Evolutionary conservation across 2,888 invertebrate genomes (phyloP), one percentile per base, ranked within the genome.

Genomic region (Nephrotoma guestfalica): DNA sequence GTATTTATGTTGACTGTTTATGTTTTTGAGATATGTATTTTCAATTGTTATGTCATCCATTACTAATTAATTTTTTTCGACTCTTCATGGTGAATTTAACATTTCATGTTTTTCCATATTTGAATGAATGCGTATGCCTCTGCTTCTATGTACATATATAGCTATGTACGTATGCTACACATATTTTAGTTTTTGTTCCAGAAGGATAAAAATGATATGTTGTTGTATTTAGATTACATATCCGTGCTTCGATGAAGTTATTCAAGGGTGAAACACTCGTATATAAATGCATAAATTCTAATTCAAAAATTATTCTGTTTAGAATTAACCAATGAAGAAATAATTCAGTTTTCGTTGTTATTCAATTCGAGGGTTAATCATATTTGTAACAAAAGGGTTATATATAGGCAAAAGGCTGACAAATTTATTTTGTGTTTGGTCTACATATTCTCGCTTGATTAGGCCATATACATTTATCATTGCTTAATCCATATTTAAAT

Each of bases 1-100:
- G 43, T 43, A 43, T 43, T 42, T 84, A 41, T 84, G 84, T 84
- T 84, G 41, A 15, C n/a, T 42, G 41, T 84, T 42, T 84, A 84
- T 84, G 84, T 84, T 84, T 84, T 41, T 84, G 84, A 84, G 84
- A 84, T 84, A 84, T 84, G 84, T 84, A 41, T 84, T 84, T 42
- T 42, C 41, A 84, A 84, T 84, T 84, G 84, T 84, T 84, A 41
- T 84, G 84, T 84, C 84, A 84, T 84, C 84, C 84, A 84, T 41
- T 41, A 84, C 84, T 84, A 84, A 84, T 84, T 84, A 15, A 15
- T 84, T 84, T 84, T 41, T 84, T 5, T 41, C 42, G 41, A 41
- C 42, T 84, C 41, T 84, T 84, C 42, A 41, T 84, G 84, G 15
- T 84, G 42, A 84, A 84, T 41, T 84, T 41, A 84, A 84, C 42